Evolutionary conservation across 2,797 vertebrate genomes (phyloP).

Genomic region (Amblyraja radiata): DNA sequence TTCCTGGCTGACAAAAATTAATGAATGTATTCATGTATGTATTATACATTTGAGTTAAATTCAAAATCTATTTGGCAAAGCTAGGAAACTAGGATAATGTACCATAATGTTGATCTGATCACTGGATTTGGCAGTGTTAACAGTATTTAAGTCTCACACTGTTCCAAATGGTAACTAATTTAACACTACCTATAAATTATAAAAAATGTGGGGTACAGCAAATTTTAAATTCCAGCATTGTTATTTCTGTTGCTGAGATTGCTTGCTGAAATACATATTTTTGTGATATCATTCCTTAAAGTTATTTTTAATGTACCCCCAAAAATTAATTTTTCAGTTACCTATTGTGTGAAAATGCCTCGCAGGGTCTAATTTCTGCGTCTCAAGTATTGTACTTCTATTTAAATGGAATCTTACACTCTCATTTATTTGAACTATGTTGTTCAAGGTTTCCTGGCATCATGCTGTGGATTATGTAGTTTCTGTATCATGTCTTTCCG

Average conservation of each 20-base stretch:
- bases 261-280: background rate
- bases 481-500: background rate
- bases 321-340: background rate
- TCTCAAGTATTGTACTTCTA: background rate
- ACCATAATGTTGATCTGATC: background rate
- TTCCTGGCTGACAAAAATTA: background rate
- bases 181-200: constrained; percentile 22
- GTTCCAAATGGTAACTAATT: background rate
- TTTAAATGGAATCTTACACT: background rate
- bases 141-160: background rate
- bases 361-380: constrained; percentile 19
- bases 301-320: constrained; percentile 14
- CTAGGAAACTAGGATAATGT: background rate
- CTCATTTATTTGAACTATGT: background rate
- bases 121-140: background rate
- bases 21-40: background rate
- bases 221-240: background rate
- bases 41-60: background rate
- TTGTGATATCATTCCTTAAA: constrained; percentile 11
- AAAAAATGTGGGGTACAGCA: background rate
- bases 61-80: background rate
- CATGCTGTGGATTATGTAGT: background rate
- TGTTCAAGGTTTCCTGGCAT: constrained; percentile 21
- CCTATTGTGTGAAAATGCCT: constrained; percentile 11
- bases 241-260: background rate